Evolutionary conservation across 2,888 invertebrate genomes (phyloP), one percentile per base, ranked within the genome.

Genomic region (Agrotis exclamationis): DNA sequence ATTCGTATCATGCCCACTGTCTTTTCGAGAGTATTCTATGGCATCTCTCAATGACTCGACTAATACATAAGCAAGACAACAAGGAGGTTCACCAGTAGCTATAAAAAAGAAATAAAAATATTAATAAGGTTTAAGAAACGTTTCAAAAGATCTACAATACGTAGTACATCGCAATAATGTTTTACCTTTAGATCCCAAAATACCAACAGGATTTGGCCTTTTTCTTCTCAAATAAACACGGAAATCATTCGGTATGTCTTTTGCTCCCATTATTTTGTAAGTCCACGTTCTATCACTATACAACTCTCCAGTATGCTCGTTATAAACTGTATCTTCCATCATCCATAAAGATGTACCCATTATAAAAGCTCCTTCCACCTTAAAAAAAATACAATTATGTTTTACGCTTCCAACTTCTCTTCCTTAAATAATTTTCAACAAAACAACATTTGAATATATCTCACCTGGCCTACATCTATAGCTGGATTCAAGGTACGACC

Each of bases 401-500:
- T 39, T 39, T 11, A 39, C 39, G 9, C 39, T 39, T 39, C 39
- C 11, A 39, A 11, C 2, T 39, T 39, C 39, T 39, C 39, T 39
- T 39, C 9, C 39, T 11, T 39, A 33, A 6, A 33, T 7, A 33
- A 33, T 5, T 39, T 39, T 33, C 48, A 48, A 69, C 51, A 62
- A 58, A 74, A 58, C 58, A 45, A 48, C 18, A 62, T 74, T n/a
- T n/a, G 20, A 57, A 51, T 9, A 33, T 51, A 44, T 50, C 74
- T 83, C 80, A 95, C 97, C 94, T 98, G 98, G 1, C 98, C 98
- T 63, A 98, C 91, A 88, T 98, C 98, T 63, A 98, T 93, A 73
- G 96, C 94, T 48, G 98, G 98, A 92, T 97, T 98, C 76, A 98
- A 90, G 89, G 97, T 97, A 74, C 97, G 95, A 6, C 98, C 98